A percentile compares a stretch with the other conserved stretches of the same genome.
These are phyloP conservation scores for Hesperophylax magnus DNA, from an alignment of 1,140 invertebrate genomes.

Conservation along the genomic window DNA sequence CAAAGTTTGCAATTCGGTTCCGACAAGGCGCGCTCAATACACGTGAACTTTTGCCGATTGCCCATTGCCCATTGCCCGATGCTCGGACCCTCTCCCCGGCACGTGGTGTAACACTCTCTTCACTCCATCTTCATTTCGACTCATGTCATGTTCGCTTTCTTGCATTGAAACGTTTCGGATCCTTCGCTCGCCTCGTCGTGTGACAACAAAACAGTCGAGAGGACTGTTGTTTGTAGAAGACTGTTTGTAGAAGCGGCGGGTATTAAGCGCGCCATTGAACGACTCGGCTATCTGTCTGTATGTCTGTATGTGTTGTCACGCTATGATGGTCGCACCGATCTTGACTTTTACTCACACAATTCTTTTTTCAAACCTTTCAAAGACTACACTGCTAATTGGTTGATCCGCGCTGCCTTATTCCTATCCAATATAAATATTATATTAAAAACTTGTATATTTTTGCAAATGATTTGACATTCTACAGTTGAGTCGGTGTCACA, in stretches of 20 bases:
- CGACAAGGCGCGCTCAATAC: constrained; percentile 56
- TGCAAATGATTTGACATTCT: too few relatives aligned
- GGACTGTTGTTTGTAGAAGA: neutral
- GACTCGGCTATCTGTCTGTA: constrained; percentile 24
- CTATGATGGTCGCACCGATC: constrained; percentile 30
- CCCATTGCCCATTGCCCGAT: constrained; percentile 44
- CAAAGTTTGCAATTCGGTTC: constrained; percentile 33
- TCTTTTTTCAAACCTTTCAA: neutral
- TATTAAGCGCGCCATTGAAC: constrained; percentile 58
- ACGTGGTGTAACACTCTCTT: constrained; percentile 1
- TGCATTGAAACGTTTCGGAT: constrained; percentile 16
- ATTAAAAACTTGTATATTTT: too few relatives aligned
- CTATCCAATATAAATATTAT: neutral
- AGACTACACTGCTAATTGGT: neutral
- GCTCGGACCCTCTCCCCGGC: neutral
- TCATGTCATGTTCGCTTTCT: constrained; percentile 30
- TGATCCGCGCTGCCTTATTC: neutral
- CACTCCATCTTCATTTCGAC: constrained; percentile 28
- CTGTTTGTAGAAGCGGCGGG: constrained; percentile 10
- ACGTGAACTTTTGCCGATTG: constrained; percentile 44
- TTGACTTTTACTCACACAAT: constrained; percentile 29
- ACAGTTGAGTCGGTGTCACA: too few relatives aligned
- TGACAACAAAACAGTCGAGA: too few relatives aligned
- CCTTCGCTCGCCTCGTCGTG: neutral
- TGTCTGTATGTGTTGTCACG: constrained; percentile 30